These are phyloP conservation scores for Sceliomorpha sp. DNA, from an alignment of 2,888 invertebrate genomes.

Conservation along the genomic window DNA sequence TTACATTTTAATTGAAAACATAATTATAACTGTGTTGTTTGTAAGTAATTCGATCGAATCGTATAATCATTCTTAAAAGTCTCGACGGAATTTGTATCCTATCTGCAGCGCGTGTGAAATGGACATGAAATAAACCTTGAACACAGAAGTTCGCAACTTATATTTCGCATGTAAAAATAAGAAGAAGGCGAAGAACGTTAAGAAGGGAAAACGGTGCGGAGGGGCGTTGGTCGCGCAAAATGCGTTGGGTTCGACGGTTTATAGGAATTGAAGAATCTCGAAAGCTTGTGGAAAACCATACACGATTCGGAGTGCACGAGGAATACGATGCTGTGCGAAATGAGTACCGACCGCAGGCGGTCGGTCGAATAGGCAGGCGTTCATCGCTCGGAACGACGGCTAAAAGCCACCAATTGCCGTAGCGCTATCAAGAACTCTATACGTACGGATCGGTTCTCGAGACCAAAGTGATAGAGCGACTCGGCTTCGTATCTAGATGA, in stretches of 20 bases:
- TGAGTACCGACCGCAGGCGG: constrained; percentile 41
- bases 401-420: constrained; percentile 30
- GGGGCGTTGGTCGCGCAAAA: constrained; percentile 21
- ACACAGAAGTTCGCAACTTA: too few relatives aligned
- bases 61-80: too few relatives aligned
- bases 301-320: constrained; percentile 26
- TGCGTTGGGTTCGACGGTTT: constrained; percentile 31
- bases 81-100: too few relatives aligned
- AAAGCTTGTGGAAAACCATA: constrained; percentile 35
- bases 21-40: too few relatives aligned
- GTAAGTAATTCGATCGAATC: too few relatives aligned
- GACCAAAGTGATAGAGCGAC: constrained; percentile 9
- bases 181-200: not conserved
- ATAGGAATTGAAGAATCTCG: constrained; percentile 45
- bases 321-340: constrained; percentile 28
- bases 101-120: too few relatives aligned
- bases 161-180: too few relatives aligned
- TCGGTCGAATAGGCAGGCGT: constrained; percentile 26
- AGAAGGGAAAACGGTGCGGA: constrained; percentile 2
- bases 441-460: constrained; percentile 19
- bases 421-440: constrained; percentile 8
- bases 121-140: too few relatives aligned
- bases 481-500: not conserved
- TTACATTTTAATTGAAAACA: constrained; percentile 55
- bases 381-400: constrained; percentile 22